Evolutionary conservation across 2,888 invertebrate genomes (phyloP).

Genomic region (Calameuta idolon): DNA sequence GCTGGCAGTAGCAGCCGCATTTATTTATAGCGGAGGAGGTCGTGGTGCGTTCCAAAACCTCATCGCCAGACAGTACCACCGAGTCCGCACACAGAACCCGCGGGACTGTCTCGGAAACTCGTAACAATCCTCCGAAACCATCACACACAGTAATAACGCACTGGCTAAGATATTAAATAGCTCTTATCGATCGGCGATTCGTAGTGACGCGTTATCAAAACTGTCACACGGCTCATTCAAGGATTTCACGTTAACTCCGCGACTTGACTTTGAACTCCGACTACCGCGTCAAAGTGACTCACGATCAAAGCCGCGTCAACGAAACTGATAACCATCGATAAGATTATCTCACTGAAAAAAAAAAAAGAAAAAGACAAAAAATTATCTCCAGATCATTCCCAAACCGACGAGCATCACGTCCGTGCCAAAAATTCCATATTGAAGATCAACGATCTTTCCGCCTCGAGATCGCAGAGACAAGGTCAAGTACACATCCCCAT

Average conservation of each 20-base stretch:
- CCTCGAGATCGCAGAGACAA: neutral
- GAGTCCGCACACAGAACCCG: constrained; percentile 27
- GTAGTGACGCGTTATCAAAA: neutral
- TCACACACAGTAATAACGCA: neutral
- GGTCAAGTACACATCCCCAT: neutral
- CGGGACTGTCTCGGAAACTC: constrained; percentile 14
- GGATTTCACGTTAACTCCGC: neutral
- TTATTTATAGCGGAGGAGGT: constrained; percentile 66
- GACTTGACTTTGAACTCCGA: neutral
- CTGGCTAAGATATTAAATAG: neutral
- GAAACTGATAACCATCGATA: neutral
- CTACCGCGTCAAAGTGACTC: neutral
- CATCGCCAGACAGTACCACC: constrained; percentile 53
- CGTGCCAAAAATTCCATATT: neutral
- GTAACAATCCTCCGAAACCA: neutral
- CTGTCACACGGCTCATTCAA: neutral
- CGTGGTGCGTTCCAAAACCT: constrained; percentile 63
- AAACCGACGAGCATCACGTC: neutral
- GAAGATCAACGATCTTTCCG: neutral
- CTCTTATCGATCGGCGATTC: neutral
- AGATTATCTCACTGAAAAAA: neutral
- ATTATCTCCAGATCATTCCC: neutral
- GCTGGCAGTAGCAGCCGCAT: constrained; percentile 55
- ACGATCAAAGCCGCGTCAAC: neutral
- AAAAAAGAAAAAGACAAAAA: neutral